Percentiles rank a stretch among this genome's conserved stretches.
These are phyloP conservation scores for Eidolon helvum DNA, from an alignment of 2,113 vertebrate genomes.

Conservation along the genomic window DNA sequence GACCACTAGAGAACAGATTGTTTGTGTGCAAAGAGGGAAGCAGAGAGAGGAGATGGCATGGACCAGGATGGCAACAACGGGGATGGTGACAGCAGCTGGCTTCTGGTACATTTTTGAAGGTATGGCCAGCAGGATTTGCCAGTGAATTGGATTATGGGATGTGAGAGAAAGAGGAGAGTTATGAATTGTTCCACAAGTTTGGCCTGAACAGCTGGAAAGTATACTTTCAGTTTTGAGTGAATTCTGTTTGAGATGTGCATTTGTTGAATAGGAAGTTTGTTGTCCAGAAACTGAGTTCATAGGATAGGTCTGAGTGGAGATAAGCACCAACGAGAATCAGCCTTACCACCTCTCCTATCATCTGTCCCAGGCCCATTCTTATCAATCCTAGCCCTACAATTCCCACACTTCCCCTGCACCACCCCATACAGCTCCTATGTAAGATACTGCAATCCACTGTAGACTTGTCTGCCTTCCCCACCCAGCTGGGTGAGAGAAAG, in stretches of 20 bases:
- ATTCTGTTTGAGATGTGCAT: not conserved
- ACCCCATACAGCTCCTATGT: no score
- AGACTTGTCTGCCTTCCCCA: not conserved
- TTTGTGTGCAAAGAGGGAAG: not conserved
- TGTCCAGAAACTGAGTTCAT: not conserved
- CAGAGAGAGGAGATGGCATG: not conserved
- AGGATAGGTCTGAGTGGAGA: not conserved
- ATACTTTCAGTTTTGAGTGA: fast-evolving
- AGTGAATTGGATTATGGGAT: no score
- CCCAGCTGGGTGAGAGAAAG: not conserved
- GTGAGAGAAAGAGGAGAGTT: not conserved
- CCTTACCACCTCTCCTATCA: not conserved
- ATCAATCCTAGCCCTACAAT: not conserved
- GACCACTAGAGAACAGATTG: no score
- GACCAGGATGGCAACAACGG: not conserved
- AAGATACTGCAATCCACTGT: fast-evolving
- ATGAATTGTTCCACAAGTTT: not conserved
- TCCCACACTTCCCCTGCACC: not conserved
- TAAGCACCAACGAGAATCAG: not conserved
- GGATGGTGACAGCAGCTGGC: not conserved
- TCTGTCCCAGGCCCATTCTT: not conserved
- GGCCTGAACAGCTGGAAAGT: not conserved
- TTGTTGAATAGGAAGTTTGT: fast-evolving
- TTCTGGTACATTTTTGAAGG: not conserved
- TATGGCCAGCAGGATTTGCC: fast-evolving